Evolutionary conservation across 2,888 invertebrate genomes (phyloP).

Genomic region (Cylindroiulus punctatus): DNA sequence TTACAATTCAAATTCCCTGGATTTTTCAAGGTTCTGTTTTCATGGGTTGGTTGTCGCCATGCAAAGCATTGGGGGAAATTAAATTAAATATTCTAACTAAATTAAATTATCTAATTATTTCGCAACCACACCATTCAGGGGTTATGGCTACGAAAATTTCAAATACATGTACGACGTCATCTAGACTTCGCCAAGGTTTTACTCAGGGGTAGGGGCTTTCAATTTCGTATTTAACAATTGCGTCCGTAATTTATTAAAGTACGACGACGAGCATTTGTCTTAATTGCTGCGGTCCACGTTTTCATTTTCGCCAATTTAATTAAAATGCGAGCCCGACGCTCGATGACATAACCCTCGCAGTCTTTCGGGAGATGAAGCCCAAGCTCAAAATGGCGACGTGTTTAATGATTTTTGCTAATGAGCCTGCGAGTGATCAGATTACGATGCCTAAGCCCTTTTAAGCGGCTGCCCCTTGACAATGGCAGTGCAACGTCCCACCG

Average conservation of each 20-base stretch:
- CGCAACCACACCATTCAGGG: neutral
- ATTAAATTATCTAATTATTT: neutral
- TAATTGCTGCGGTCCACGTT: slow-evolving; percentile 29
- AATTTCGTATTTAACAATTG: neutral
- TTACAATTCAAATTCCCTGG: no score
- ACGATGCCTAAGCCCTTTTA: no score
- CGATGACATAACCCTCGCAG: neutral
- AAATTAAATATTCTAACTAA: no score
- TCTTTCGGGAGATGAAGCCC: neutral
- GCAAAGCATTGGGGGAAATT: no score
- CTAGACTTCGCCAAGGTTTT: neutral
- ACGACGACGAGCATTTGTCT: slow-evolving; percentile 36
- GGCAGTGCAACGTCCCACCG: no score
- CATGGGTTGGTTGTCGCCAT: no score
- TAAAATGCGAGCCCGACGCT: neutral
- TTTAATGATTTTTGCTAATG: slow-evolving; percentile 12
- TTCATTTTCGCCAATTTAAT: slow-evolving; percentile 42
- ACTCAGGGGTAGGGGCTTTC: neutral
- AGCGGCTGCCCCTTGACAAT: no score
- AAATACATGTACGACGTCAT: no score
- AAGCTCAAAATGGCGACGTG: neutral
- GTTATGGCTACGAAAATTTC: neutral
- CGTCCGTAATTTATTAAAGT: neutral
- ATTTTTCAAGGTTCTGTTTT: no score
- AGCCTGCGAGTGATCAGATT: neutral